Percentiles rank a stretch among this genome's conserved stretches.
Evolutionary conservation across 2,888 invertebrate species (phyloP).

Genomic region (Dasysyrphus tricinctus): DNA sequence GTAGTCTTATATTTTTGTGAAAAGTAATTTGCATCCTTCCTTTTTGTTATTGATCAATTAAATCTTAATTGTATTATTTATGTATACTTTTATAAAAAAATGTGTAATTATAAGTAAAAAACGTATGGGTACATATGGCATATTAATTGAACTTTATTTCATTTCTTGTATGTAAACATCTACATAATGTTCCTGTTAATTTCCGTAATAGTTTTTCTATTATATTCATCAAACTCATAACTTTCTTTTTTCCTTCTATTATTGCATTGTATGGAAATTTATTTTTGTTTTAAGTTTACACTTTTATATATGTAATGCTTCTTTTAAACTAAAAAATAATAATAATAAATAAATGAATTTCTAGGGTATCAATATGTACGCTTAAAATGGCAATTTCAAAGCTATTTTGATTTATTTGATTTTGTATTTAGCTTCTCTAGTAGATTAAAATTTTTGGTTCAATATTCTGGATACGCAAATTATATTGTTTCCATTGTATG

Average conservation of each 20-base stretch:
- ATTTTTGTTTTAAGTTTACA: not conserved
- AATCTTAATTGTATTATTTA: constrained; percentile 4
- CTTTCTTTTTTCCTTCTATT: not conserved
- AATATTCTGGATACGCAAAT: not conserved
- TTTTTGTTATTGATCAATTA: constrained; percentile 5
- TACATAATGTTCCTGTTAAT: not conserved
- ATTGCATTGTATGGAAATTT: not conserved
- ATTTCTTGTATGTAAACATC: not conserved
- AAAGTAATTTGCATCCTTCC: not conserved
- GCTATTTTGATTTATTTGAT: not conserved
- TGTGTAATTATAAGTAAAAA: not conserved
- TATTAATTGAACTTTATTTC: not conserved
- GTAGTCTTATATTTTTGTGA: constrained; percentile 23
- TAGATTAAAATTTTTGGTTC: not conserved
- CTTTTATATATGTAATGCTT: not conserved
- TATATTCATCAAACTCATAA: not conserved
- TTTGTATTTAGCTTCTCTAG: not conserved
- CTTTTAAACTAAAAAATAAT: not conserved
- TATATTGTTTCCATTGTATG: not conserved
- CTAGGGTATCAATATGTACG: not conserved
- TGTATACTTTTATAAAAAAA: not conserved
- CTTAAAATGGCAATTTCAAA: not conserved
- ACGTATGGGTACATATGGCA: not conserved
- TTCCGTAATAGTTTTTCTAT: not conserved
- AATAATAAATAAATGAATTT: not conserved